phyloP scores from a whole-genome alignment of 35 echinoderm and acorn worm species.

The Lytechinus pictus region DNA sequence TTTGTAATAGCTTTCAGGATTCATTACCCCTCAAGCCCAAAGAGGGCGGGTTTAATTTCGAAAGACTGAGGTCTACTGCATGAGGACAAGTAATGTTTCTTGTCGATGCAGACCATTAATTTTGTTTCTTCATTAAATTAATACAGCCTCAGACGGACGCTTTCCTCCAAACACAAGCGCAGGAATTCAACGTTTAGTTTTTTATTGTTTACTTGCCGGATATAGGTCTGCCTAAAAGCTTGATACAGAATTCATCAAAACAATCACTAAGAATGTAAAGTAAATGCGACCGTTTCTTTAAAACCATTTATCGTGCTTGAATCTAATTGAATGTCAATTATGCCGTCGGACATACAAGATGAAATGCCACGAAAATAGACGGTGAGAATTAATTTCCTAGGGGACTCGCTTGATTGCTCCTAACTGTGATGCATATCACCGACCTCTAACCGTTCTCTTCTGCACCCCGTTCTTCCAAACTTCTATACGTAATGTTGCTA shows the following conservation, averaged over 20 bases:
- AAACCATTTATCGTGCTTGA: neutral
- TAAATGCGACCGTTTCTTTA: neutral
- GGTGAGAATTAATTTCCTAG: conserved; percentile 5
- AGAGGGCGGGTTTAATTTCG: neutral
- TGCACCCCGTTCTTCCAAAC: neutral
- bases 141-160: neutral
- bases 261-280: neutral
- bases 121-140: neutral
- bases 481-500: neutral
- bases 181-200: no score
- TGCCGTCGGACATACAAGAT: neutral
- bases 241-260: neutral
- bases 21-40: neutral
- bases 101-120: neutral
- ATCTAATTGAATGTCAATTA: conserved; percentile 14
- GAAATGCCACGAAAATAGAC: neutral
- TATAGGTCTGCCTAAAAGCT: neutral
- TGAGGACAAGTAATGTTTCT: neutral
- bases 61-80: no score
- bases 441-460: neutral
- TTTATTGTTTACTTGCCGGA: neutral
- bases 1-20: no score
- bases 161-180: neutral
- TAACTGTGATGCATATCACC: neutral
- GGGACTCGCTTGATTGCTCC: neutral